Percentiles rank a stretch among this genome's conserved stretches.
These are phyloP conservation scores for Limanda limanda DNA, from an alignment of 2,113 vertebrate species.

Conservation along the genomic window DNA sequence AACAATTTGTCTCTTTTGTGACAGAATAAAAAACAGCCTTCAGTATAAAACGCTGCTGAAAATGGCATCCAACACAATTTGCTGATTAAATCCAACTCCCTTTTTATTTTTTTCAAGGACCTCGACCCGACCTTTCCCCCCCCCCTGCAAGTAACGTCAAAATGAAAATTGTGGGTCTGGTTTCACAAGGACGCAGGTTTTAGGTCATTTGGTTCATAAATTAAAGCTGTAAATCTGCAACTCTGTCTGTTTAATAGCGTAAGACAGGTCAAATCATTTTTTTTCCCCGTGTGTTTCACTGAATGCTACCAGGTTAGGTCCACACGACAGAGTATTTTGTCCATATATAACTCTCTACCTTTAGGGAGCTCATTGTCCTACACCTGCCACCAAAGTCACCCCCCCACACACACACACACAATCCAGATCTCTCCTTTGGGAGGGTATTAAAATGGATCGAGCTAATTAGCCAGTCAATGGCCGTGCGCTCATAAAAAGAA, in stretches of 20 bases:
- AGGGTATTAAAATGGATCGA: conserved; percentile 89
- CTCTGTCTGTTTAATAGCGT: conserved; percentile 85
- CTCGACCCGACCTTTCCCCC: conserved; percentile 78
- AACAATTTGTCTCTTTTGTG: conserved; percentile 47
- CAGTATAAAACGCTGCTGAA: neutral
- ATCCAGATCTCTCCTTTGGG: conserved; percentile 78
- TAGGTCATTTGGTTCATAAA: conserved; percentile 81
- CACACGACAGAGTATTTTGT: conserved; percentile 77
- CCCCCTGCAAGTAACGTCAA: conserved; percentile 56
- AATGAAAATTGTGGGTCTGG: conserved; percentile 74
- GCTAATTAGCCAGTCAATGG: conserved; percentile 87
- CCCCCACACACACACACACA: conserved; percentile 32
- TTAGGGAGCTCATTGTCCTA: conserved; percentile 85
- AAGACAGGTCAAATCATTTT: conserved; percentile 83
- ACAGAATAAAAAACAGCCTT: too few relatives aligned
- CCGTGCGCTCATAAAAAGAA: conserved; percentile 27
- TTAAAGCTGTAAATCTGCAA: conserved; percentile 80
- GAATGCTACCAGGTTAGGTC: conserved; percentile 73
- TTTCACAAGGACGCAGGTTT: conserved; percentile 81
- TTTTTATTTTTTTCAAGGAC: conserved; percentile 56
- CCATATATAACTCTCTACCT: conserved; percentile 81
- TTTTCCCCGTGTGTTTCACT: conserved; percentile 76
- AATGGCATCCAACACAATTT: conserved; percentile 15
- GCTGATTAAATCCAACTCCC: conserved; percentile 75
- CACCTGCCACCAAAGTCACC: conserved; percentile 85